These are phyloP conservation scores for Quadroppia sp. DNA, from an alignment of 2,888 invertebrate genomes.

Conservation along the genomic window DNA sequence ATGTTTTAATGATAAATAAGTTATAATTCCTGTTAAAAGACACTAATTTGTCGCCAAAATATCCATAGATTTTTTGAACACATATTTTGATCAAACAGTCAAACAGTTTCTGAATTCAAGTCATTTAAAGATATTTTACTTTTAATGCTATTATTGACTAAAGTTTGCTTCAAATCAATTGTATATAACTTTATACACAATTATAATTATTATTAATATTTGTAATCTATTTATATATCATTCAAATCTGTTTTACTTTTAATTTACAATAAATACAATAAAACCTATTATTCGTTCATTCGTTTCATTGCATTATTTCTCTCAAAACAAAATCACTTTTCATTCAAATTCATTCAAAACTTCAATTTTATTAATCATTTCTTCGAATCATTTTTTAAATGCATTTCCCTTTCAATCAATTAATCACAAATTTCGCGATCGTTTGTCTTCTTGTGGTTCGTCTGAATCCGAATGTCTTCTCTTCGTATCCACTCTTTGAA, in stretches of 20 bases:
- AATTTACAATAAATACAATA: background rate
- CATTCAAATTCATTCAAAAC: too few species aligned
- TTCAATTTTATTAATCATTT: too few species aligned
- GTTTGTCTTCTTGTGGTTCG: too few species aligned
- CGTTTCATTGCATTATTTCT: too few species aligned
- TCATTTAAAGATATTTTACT: background rate
- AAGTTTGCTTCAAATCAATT: background rate
- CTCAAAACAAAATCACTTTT: too few species aligned
- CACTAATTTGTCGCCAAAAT: background rate
- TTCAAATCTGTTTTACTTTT: background rate
- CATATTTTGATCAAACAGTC: background rate
- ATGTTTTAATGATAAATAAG: background rate
- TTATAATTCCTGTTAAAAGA: background rate
- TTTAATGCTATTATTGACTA: background rate
- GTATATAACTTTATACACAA: background rate
- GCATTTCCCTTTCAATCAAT: too few species aligned
- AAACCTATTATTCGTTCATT: too few species aligned
- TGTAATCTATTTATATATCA: constrained; percentile 5
- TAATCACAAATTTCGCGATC: too few species aligned
- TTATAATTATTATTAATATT: background rate
- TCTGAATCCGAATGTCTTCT: too few species aligned
- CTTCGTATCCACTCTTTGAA: too few species aligned
- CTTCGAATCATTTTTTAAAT: too few species aligned
- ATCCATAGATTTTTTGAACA: background rate
- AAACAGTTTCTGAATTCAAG: background rate